Evolutionary conservation across 2,797 vertebrate species (phyloP).

Genomic region (Pipistrellus kuhlii): DNA sequence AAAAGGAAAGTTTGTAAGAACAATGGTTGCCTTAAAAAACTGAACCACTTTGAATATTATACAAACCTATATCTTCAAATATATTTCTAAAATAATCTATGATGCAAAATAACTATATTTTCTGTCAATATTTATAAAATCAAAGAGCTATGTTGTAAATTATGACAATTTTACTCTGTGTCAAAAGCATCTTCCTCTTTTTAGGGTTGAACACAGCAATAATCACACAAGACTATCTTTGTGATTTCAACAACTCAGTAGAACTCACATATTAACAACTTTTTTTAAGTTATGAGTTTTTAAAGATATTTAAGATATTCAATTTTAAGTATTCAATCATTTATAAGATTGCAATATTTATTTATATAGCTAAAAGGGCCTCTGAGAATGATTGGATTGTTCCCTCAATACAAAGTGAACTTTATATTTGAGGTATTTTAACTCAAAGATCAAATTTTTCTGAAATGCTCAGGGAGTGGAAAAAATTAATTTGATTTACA

Average conservation of each 20-base stretch:
- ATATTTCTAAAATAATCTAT: background rate
- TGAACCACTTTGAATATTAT: background rate
- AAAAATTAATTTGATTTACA: constrained; percentile 6
- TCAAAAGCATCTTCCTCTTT: background rate
- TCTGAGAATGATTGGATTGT: background rate
- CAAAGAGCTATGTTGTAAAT: background rate
- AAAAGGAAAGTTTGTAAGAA: background rate
- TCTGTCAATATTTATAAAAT: background rate
- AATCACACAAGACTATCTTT: background rate
- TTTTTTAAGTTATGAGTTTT: background rate
- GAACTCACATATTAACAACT: background rate
- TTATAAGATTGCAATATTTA: background rate
- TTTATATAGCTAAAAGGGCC: background rate
- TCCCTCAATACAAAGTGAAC: background rate
- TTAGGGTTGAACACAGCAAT: background rate
- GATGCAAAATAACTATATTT: constrained; percentile 10
- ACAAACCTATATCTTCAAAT: background rate
- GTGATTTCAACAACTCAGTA: background rate
- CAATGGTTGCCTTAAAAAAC: background rate
- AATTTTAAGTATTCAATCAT: background rate
- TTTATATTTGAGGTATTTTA: constrained; percentile 35
- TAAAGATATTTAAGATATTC: background rate
- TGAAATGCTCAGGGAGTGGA: background rate
- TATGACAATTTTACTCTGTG: background rate
- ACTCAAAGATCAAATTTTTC: background rate